Conservation (phyloP, 2,113 vertebrate species). For the Micronycteris hirsuta region DNA sequence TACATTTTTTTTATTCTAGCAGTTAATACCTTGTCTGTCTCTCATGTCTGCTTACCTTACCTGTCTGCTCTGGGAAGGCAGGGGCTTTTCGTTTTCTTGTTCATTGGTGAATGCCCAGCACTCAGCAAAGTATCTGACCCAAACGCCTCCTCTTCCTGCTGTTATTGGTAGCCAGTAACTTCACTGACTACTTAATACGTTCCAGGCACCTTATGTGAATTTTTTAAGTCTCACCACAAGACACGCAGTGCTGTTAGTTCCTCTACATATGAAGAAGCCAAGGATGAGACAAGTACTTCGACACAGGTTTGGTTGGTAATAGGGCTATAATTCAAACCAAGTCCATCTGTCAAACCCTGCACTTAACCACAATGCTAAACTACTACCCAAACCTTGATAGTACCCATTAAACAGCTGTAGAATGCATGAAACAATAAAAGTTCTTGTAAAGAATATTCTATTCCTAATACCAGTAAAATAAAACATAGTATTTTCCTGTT, state of each 20-base stretch:
- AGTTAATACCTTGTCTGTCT: not conserved
- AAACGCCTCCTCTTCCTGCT: not conserved
- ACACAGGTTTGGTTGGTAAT: not conserved
- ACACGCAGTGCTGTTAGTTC: not conserved
- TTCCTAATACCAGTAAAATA: not conserved
- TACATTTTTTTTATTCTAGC: not conserved
- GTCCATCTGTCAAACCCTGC: not conserved
- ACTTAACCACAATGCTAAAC: not conserved
- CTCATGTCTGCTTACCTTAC: not conserved
- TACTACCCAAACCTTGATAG: not conserved
- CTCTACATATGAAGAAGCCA: not conserved
- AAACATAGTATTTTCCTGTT: conserved; percentile 17
- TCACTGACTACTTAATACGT: not conserved
- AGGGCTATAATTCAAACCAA: not conserved
- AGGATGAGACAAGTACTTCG: not conserved
- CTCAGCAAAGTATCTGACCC: not conserved
- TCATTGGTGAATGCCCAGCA: not conserved
- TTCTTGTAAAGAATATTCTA: not conserved
- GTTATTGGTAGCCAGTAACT: not conserved
- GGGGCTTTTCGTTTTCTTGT: not conserved
- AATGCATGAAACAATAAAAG: not conserved
- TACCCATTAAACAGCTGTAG: not conserved
- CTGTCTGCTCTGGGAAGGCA: not conserved
- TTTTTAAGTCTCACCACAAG: not conserved
- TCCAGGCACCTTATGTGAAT: not conserved